Evolutionary conservation across 92 coral and sea anemone genomes (phyloP).

Genomic region (Siderastrea radians): DNA sequence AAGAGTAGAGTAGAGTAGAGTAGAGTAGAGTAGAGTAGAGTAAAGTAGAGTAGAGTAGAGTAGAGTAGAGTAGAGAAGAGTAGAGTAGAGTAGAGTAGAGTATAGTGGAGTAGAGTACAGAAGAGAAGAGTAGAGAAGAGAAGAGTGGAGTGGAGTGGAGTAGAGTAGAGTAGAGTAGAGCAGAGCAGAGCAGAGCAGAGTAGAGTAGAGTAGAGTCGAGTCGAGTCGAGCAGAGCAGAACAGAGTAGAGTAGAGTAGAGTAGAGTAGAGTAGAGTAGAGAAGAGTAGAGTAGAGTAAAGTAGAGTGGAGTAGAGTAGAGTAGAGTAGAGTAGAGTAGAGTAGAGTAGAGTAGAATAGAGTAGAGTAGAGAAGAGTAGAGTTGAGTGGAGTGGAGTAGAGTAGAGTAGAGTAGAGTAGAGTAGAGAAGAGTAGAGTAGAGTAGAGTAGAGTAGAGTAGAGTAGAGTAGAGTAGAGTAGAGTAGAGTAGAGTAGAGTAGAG

Average conservation of each 20-base stretch:
- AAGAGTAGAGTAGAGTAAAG: too few species aligned
- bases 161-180: not conserved
- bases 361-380: too few species aligned
- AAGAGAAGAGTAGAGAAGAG: too few species aligned
- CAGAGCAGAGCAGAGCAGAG: not conserved
- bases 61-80: slow-evolving; percentile 6
- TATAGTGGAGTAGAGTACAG: not conserved
- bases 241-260: too few species aligned
- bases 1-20: slow-evolving; percentile 32
- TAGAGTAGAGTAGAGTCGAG: not conserved
- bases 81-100: slow-evolving; percentile 4
- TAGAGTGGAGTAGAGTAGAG: too few species aligned
- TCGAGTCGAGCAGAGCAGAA: not conserved
- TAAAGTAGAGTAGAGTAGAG: slow-evolving; percentile 31
- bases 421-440: too few species aligned
- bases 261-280: too few species aligned
- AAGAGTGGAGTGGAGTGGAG: not conserved
- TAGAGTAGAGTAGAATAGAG: too few species aligned
- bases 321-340: too few species aligned
- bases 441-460: too few species aligned
- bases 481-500: not conserved
- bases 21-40: slow-evolving; percentile 27
- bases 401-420: not conserved
- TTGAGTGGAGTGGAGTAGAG: not conserved
- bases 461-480: not conserved